These are phyloP conservation scores for Tupaia chinensis DNA, from an alignment of 2,113 vertebrate species.

Conservation along the genomic window DNA sequence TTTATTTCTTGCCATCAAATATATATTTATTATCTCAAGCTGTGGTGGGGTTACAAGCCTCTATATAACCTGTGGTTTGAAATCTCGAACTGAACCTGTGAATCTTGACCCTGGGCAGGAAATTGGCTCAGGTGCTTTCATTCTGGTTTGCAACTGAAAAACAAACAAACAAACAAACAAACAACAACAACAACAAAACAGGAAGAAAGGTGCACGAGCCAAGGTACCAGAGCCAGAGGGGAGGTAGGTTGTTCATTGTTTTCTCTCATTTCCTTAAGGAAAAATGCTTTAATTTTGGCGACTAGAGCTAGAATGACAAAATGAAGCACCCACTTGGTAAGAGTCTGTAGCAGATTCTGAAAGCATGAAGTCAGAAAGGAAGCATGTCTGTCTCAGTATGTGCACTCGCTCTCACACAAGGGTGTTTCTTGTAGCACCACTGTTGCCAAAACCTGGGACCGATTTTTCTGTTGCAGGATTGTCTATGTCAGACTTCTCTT, in stretches of 20 bases:
- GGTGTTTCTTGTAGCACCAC: neutral
- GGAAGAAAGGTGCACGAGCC: too few relatives aligned
- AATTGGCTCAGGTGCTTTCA: neutral
- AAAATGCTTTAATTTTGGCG: neutral
- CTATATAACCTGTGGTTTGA: neutral
- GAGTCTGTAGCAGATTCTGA: neutral
- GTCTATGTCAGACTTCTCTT: neutral
- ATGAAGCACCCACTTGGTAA: neutral
- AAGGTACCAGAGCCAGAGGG: neutral
- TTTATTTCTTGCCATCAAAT: neutral
- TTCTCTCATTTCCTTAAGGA: neutral
- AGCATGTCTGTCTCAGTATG: accelerated
- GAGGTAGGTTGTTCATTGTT: neutral
- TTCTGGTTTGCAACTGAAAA: neutral
- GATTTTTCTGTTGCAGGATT: too few relatives aligned
- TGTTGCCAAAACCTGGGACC: neutral
- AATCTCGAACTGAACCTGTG: neutral
- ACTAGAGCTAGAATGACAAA: neutral
- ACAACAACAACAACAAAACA: too few relatives aligned
- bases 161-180: neutral
- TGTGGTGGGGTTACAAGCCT: neutral
- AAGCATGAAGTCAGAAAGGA: neutral
- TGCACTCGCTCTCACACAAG: too few relatives aligned
- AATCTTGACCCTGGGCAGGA: too few relatives aligned
- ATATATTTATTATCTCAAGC: neutral